Percentiles rank a stretch among this genome's conserved stretches.
phyloP scores from a whole-genome alignment of 1,140 invertebrate species.

The Drosophila pectinifera region DNA sequence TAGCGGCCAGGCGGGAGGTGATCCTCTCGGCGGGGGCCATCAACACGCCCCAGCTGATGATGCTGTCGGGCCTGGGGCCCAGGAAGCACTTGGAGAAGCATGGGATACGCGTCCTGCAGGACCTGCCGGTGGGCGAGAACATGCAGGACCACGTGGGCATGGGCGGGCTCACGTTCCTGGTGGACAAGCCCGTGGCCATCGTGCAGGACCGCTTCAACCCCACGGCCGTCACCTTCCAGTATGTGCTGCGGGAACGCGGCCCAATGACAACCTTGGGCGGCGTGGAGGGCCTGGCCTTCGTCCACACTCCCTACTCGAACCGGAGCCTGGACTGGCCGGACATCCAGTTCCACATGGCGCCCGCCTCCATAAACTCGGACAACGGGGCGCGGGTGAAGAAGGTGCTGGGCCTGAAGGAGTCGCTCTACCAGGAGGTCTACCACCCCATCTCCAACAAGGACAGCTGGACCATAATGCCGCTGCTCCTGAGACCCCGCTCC shows the following conservation, averaged over 20 bases:
- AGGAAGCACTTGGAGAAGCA: conserved; percentile 89
- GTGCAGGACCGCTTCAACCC: conserved; percentile 90
- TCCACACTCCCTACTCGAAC: conserved; percentile 93
- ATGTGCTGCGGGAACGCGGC: conserved; percentile 90
- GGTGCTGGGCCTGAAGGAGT: conserved; percentile 93
- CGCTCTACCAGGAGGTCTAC: conserved; percentile 91
- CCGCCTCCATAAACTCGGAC: conserved; percentile 93
- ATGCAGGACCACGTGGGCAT: conserved; percentile 93
- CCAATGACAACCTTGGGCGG: conserved; percentile 94
- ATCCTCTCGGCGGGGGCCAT: conserved; percentile 92
- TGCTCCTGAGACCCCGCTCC: conserved; percentile 92
- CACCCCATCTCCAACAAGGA: conserved; percentile 91
- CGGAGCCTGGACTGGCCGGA: conserved; percentile 90
- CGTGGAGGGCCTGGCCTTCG: conserved; percentile 93
- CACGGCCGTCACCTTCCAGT: conserved; percentile 91
- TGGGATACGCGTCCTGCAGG: conserved; percentile 89
- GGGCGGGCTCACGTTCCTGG: conserved; percentile 91
- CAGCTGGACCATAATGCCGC: conserved; percentile 93
- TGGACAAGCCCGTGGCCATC: conserved; percentile 91
- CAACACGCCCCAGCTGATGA: conserved; percentile 92
- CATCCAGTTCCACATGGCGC: conserved; percentile 94
- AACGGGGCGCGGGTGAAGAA: conserved; percentile 90
- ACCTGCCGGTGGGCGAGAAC: conserved; percentile 91
- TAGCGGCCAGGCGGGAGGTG: conserved; percentile 90
- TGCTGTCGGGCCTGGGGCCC: conserved; percentile 95